phyloP scores from a whole-genome alignment of 2,888 invertebrate genomes.

The Schrankia costaestrigalis region DNA sequence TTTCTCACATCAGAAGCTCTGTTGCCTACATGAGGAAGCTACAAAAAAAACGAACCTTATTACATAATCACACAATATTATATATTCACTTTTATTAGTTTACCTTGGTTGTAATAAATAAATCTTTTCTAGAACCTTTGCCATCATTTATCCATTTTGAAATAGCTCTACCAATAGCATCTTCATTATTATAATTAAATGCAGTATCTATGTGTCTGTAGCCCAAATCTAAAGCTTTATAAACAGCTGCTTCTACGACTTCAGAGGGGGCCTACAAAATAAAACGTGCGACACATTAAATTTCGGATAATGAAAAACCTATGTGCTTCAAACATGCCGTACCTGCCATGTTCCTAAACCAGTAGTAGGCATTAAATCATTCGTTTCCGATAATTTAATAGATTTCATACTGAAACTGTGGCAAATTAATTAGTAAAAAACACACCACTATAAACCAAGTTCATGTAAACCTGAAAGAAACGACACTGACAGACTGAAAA shows the following conservation, averaged over 20 bases:
- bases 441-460: slow-evolving; percentile 36
- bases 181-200: slow-evolving; percentile 89
- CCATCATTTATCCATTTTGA: slow-evolving; percentile 83
- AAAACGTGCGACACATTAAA: background rate
- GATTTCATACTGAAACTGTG: slow-evolving; percentile 56
- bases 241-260: slow-evolving; percentile 83
- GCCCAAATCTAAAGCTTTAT: slow-evolving; percentile 84
- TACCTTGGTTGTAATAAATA: slow-evolving; percentile 92
- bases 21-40: slow-evolving; percentile 87
- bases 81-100: background rate
- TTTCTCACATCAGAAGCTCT: slow-evolving; percentile 83
- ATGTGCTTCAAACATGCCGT: slow-evolving; percentile 17
- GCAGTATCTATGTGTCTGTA: slow-evolving; percentile 91
- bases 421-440: slow-evolving; percentile 34
- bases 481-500: slow-evolving; percentile 44
- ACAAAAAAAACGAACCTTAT: slow-evolving; percentile 16
- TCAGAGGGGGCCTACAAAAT: slow-evolving; percentile 80
- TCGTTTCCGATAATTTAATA: slow-evolving; percentile 66
- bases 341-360: slow-evolving; percentile 89
- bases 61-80: background rate
- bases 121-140: slow-evolving; percentile 83
- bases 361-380: slow-evolving; percentile 84
- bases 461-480: slow-evolving; percentile 43
- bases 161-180: slow-evolving; percentile 85
- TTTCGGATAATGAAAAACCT: background rate